phyloP scores from a whole-genome alignment of 2,113 vertebrate species.

The Scortum barcoo region DNA sequence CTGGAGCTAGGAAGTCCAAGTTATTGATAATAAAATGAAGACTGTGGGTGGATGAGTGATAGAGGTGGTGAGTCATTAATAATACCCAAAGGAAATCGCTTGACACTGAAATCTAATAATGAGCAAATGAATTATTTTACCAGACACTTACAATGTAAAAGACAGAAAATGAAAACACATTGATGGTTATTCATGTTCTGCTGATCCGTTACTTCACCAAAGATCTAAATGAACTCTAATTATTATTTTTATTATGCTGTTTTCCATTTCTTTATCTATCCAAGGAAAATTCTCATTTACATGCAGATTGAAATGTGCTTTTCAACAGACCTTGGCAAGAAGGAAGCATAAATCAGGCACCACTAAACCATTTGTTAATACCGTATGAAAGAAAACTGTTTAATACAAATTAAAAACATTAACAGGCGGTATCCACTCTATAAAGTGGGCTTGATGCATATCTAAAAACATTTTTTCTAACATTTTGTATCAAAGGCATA shows the following conservation, averaged over 20 bases:
- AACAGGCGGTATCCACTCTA: neutral
- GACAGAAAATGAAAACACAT: neutral
- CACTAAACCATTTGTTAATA: neutral
- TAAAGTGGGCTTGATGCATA: neutral
- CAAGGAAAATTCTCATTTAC: neutral
- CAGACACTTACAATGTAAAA: neutral
- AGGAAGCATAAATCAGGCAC: neutral
- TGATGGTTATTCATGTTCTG: conserved; percentile 8
- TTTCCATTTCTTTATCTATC: neutral
- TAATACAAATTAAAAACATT: neutral
- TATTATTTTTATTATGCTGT: neutral
- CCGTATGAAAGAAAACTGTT: neutral
- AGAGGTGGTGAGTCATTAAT: conserved; percentile 32
- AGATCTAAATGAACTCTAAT: conserved; percentile 3
- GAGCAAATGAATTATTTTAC: neutral
- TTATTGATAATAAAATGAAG: conserved; percentile 7
- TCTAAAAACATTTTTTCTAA: neutral
- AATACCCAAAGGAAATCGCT: conserved; percentile 18
- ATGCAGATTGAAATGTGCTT: neutral
- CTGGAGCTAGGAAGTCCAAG: neutral
- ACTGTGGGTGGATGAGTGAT: conserved; percentile 33
- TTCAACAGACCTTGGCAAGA: neutral
- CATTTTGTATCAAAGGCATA: too few species aligned
- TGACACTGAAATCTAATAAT: conserved; percentile 12
- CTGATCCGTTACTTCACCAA: neutral